Evolutionary conservation across 35 echinoderm and acorn worm genomes (phyloP).

Genomic region (Stichopus chloronotus): DNA sequence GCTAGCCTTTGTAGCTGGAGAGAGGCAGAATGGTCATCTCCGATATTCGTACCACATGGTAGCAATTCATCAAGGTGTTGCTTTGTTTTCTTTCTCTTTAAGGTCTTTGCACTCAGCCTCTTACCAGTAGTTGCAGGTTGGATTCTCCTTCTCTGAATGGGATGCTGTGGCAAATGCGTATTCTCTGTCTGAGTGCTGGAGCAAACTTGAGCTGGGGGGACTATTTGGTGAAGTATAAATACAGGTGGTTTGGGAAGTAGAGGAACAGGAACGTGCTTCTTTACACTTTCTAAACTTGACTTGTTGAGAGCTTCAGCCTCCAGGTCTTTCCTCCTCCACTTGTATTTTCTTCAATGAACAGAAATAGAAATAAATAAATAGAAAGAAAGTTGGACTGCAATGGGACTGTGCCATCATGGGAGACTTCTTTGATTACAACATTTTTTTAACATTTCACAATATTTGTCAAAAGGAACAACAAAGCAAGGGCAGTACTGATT

Average conservation of each 20-base stretch:
- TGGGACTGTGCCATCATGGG: background rate
- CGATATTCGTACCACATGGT: background rate
- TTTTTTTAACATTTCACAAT: too few species aligned
- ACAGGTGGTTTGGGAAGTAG: conserved; percentile 36
- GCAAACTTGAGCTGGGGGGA: background rate
- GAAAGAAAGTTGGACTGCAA: background rate
- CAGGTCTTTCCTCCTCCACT: conserved; percentile 39
- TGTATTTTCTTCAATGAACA: conserved; percentile 39
- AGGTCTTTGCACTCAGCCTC: background rate
- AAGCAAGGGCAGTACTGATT: too few species aligned
- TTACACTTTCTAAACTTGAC: background rate
- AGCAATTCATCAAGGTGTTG: background rate
- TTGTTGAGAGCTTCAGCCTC: conserved; percentile 23
- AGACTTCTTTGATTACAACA: background rate
- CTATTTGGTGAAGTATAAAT: conserved; percentile 46
- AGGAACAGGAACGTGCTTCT: background rate
- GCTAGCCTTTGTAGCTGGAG: conserved; percentile 18
- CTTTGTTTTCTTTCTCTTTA: background rate
- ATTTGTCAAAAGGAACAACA: too few species aligned
- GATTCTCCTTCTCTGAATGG: background rate
- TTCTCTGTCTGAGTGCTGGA: conserved; percentile 17
- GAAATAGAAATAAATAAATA: background rate
- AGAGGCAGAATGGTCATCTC: background rate
- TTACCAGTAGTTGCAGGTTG: background rate
- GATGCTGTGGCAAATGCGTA: background rate